Conservation (phyloP, 1,140 invertebrate genomes). For the Thalassaphorura encarpata region DNA sequence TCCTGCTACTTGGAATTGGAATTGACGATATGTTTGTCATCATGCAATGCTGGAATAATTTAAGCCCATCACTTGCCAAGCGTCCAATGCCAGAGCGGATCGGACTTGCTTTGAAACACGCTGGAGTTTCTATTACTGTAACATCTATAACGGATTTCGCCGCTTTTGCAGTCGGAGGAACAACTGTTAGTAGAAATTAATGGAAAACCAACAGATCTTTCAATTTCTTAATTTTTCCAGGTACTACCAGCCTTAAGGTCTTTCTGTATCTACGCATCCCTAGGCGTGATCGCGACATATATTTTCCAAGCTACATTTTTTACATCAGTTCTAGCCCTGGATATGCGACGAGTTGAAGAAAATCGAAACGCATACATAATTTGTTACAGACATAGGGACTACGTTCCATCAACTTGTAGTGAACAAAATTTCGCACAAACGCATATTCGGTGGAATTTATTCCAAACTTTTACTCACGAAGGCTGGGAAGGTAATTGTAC, state of each 20-base stretch:
- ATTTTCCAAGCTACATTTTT: slow-evolving; percentile 63
- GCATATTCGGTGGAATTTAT: slow-evolving; percentile 46
- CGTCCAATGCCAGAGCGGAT: slow-evolving; percentile 47
- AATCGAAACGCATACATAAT: slow-evolving; percentile 55
- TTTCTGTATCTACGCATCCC: slow-evolving; percentile 62
- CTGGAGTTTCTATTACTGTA: slow-evolving; percentile 69
- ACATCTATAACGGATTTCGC: slow-evolving; percentile 73
- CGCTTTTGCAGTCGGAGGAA: slow-evolving; percentile 45
- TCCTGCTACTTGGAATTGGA: slow-evolving; percentile 67
- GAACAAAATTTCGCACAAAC: slow-evolving; percentile 40
- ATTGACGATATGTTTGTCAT: slow-evolving; percentile 69
- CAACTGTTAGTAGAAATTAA: slow-evolving; percentile 20
- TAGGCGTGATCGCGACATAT: slow-evolving; percentile 60
- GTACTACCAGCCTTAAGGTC: slow-evolving; percentile 61
- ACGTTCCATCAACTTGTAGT: slow-evolving; percentile 38
- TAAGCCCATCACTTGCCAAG: slow-evolving; percentile 21
- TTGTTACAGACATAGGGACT: slow-evolving; percentile 50
- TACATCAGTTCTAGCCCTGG: slow-evolving; percentile 60
- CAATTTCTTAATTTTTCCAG: slow-evolving; percentile 36
- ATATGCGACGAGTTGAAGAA: slow-evolving; percentile 50
- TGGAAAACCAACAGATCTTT: background rate
- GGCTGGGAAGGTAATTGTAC: slow-evolving; percentile 45
- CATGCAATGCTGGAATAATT: slow-evolving; percentile 45
- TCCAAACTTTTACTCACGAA: slow-evolving; percentile 49
- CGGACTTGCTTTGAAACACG: slow-evolving; percentile 59